phyloP scores from a whole-genome alignment of 1,140 invertebrate genomes.

The Drosophila elegans region DNA sequence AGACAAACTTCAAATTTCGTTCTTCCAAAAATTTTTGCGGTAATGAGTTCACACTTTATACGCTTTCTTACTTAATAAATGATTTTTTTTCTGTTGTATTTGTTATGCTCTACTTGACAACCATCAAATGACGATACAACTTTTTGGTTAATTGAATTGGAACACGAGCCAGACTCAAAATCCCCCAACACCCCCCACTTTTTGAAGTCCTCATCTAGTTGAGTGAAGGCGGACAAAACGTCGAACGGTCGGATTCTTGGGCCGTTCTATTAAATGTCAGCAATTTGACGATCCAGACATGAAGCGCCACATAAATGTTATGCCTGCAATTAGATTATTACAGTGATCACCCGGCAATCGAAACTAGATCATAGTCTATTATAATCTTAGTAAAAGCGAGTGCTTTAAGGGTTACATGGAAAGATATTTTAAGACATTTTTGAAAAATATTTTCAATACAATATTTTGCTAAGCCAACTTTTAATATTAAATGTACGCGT shows the following conservation, averaged over 20 bases:
- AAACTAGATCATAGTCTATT: not conserved
- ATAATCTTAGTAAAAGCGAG: not conserved
- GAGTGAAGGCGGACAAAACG: not conserved
- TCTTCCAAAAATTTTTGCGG: too few species aligned
- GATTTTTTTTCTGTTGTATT: too few species aligned
- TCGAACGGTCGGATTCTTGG: too few species aligned
- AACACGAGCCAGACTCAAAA: slow-evolving; percentile 20
- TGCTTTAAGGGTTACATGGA: too few species aligned
- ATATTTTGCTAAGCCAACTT: too few species aligned
- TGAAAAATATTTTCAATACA: too few species aligned
- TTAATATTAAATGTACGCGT: too few species aligned
- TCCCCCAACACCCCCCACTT: not conserved
- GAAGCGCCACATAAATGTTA: slow-evolving; percentile 10
- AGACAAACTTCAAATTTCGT: too few species aligned
- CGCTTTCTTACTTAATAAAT: too few species aligned
- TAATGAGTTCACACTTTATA: too few species aligned
- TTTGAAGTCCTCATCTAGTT: not conserved
- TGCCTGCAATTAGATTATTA: slow-evolving; percentile 8
- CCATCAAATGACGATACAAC: not conserved
- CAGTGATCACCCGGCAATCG: not conserved
- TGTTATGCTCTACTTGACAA: not conserved
- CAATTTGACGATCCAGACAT: slow-evolving; percentile 10
- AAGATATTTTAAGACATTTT: too few species aligned
- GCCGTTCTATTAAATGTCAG: slow-evolving; percentile 19
- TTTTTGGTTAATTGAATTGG: slow-evolving; percentile 8